These are phyloP conservation scores for Pterocles burchelli DNA, from an alignment of 2,113 vertebrate genomes.

Conservation along the genomic window DNA sequence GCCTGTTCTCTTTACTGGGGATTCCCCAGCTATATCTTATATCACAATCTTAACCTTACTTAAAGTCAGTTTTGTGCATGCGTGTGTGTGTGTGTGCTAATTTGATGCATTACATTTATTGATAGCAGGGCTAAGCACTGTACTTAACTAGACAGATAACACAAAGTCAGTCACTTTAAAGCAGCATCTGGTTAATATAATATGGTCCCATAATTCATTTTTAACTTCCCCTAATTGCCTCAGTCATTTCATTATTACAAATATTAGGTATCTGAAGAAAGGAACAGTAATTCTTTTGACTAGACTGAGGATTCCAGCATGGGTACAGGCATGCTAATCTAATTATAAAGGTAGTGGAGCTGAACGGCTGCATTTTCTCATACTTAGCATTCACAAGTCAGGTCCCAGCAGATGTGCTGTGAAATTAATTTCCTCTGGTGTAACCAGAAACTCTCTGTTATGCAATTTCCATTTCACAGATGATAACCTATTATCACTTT, in stretches of 20 bases:
- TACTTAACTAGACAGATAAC: conserved; percentile 82
- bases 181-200: conserved; percentile 90
- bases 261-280: conserved; percentile 93
- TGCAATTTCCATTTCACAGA: conserved; percentile 99
- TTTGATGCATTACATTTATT: conserved; percentile 69
- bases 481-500: conserved; percentile 99
- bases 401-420: conserved; percentile 99
- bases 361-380: conserved; percentile 93
- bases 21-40: conserved; percentile 27
- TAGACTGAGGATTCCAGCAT: conserved; percentile 87
- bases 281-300: conserved; percentile 90
- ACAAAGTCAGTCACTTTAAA: conserved; percentile 75
- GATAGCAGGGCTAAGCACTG: conserved; percentile 72
- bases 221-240: conserved; percentile 94
- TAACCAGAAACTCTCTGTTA: conserved; percentile 99
- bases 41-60: conserved; percentile 54
- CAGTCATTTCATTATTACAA: conserved; percentile 96
- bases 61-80: conserved; percentile 7
- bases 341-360: conserved; percentile 97
- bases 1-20: neutral
- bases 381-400: conserved; percentile 96
- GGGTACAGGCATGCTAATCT: conserved; percentile 96
- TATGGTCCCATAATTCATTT: conserved; percentile 92
- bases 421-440: conserved; percentile 99
- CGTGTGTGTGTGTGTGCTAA: neutral